Evolutionary conservation across 2,888 invertebrate species (phyloP), one percentile per base, ranked within the genome.

Genomic region (Caenorhabditis drosophilae): DNA sequence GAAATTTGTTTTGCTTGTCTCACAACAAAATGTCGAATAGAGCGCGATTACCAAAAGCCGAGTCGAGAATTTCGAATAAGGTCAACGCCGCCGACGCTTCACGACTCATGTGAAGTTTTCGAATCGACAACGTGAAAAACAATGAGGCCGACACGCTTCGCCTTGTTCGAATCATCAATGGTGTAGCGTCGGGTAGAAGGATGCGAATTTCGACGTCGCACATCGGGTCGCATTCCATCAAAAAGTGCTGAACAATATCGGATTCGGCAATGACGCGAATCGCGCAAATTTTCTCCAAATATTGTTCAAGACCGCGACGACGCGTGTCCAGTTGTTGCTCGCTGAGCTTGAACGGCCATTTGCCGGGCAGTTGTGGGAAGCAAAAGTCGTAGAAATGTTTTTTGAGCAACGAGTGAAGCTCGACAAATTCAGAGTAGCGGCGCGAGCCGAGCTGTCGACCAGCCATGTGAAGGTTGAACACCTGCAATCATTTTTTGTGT

Each of bases 381-480:
- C 92, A 85, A 93, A 97, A 84, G 58, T 84, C 84, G 50, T 70
- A 59, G 54, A 82, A 84, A 36, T 84, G 82, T 7, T 73, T 69
- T 53, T 81, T 77, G 16, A 84, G 76, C 46, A 74, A 54, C 12
- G 73, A 58, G 46, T 75, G 66, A 25, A 76, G 63, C 40, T 73
- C 73, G 9, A 93, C 89, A 85, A 97, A 98, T 87, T 98, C 98
- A 63, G 94, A 88, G 85, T 97, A 98, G 36, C 98, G 88, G 49
- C 97, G 88, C 48, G 96, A 96, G 86, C 98, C 98, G 52, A 98
- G 87, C 84, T 97, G 97, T 34, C 97, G 87, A 0, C 97, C 97
- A 6, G 98, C 97, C 96, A 98, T 97, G 85, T 98, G 95, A 69
- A 98, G 95, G 84, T 97, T 97, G 86, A 92, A 98, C 4, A 89